Evolutionary conservation across 1,140 invertebrate species (phyloP), one percentile per base, ranked within the genome.

Genomic region (Eurosta solidaginis): DNA sequence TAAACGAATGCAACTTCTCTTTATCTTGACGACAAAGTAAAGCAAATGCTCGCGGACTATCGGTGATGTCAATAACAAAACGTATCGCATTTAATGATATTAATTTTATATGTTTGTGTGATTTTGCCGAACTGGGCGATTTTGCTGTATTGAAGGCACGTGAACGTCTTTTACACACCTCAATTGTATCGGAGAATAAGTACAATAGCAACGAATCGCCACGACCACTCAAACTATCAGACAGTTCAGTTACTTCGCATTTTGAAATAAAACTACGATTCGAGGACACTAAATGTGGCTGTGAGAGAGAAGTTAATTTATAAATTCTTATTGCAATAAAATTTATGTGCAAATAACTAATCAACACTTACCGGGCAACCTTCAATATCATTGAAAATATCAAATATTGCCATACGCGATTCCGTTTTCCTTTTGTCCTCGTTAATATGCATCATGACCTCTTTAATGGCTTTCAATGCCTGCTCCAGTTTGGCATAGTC

Each of bases 331-430:
- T 20, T 20, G 5, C 27, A 47, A 33, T n/a, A 88, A 76, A 12
- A 54, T 54, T 45, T 14, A 74, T 0, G 3, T 52, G 42, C 47
- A 42, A 6, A 22, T 10, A 40, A 27, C 29, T 14, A 40, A 52
- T 49, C 3, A 45, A n/a, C 0, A 90, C 91, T 91, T 88, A 95
- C 93, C 52, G 97, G 97, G 89, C 97, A 98, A 84, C 97, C 96
- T 84, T 99, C 97, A 83, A 99, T 98, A 86, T 98, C 96, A 88
- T 98, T 97, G 88, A 98, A 96, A 78, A 98, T 97, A 89, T 98
- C 96, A 89, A 99, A 99, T 91, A 99, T 95, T 80, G 94, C 96
- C 83, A 98, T 91, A 88, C 97, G 96, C 0, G 94, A 94, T 88
- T 99, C 97, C 9, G 96, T 97, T 89, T 95, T 96, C 80, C 97